Evolutionary conservation across 2,888 invertebrate genomes (phyloP).

Genomic region (Craniophora ligustri): DNA sequence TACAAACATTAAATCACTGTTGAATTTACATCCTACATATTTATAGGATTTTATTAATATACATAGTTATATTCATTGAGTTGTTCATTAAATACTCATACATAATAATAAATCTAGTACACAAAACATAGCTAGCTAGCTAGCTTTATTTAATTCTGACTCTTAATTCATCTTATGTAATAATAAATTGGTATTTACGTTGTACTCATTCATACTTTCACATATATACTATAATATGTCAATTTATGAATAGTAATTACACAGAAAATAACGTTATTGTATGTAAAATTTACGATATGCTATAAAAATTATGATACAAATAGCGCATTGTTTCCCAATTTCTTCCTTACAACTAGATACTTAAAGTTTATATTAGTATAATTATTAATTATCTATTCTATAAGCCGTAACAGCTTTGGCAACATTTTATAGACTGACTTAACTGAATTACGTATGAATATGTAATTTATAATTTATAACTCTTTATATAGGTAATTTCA

Average conservation of each 20-base stretch:
- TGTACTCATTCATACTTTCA: slow-evolving; percentile 38
- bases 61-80: slow-evolving; percentile 35
- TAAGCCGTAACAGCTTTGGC: slow-evolving; percentile 59
- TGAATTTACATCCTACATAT: slow-evolving; percentile 37
- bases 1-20: slow-evolving; percentile 53
- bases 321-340: slow-evolving; percentile 87
- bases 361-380: slow-evolving; percentile 44
- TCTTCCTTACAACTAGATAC: slow-evolving; percentile 57
- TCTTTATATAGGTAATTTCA: slow-evolving; percentile 37
- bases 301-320: slow-evolving; percentile 79
- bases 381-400: slow-evolving; percentile 23
- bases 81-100: slow-evolving; percentile 35
- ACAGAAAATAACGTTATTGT: slow-evolving; percentile 43
- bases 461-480: slow-evolving; percentile 29
- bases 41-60: slow-evolving; percentile 13
- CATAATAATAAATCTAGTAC: slow-evolving; percentile 31
- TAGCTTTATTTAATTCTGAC: slow-evolving; percentile 39
- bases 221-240: slow-evolving; percentile 42
- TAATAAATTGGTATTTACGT: slow-evolving; percentile 36
- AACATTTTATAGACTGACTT: slow-evolving; percentile 49
- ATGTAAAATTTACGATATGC: slow-evolving; percentile 72
- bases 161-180: slow-evolving; percentile 28
- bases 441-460: slow-evolving; percentile 50
- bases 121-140: slow-evolving; percentile 40
- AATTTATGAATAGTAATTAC: slow-evolving; percentile 43